A percentile compares a stretch with the other conserved stretches of the same genome.
Conservation (phyloP, 2,113 vertebrate species). For the Anguilla rostrata region DNA sequence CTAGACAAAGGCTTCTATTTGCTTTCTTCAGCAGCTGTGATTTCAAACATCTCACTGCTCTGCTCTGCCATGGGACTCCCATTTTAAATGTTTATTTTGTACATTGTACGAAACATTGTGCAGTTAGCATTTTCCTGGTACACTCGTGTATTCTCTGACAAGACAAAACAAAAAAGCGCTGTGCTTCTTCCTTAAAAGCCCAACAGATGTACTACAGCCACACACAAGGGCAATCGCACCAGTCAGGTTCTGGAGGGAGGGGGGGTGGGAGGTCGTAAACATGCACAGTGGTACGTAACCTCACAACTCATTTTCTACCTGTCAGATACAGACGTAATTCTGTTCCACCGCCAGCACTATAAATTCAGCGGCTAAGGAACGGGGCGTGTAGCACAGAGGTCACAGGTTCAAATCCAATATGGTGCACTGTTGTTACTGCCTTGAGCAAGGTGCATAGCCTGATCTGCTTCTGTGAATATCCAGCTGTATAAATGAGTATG, state of each 20-base stretch:
- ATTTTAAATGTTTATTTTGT: too few relatives aligned
- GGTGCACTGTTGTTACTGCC: not conserved
- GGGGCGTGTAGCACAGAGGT: not conserved
- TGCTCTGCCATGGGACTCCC: too few relatives aligned
- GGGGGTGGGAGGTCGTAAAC: not conserved
- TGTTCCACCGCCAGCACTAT: not conserved
- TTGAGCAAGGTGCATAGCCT: not conserved
- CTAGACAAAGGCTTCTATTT: too few relatives aligned
- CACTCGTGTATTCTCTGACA: not conserved
- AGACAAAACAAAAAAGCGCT: not conserved
- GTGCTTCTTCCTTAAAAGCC: too few relatives aligned
- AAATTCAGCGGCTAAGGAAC: not conserved
- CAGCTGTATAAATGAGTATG: not conserved
- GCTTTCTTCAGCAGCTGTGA: too few relatives aligned
- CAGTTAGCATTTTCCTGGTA: not conserved
- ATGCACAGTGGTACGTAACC: not conserved
- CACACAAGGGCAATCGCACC: not conserved
- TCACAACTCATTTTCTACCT: not conserved
- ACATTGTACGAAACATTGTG: too few relatives aligned
- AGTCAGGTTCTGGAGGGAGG: not conserved
- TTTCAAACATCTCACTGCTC: too few relatives aligned
- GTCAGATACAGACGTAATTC: not conserved
- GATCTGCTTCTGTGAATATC: too few relatives aligned
- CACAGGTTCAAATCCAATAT: not conserved
- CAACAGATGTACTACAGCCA: not conserved